Conservation (phyloP, 2,113 vertebrate species). For the Hippocampus abdominalis region DNA sequence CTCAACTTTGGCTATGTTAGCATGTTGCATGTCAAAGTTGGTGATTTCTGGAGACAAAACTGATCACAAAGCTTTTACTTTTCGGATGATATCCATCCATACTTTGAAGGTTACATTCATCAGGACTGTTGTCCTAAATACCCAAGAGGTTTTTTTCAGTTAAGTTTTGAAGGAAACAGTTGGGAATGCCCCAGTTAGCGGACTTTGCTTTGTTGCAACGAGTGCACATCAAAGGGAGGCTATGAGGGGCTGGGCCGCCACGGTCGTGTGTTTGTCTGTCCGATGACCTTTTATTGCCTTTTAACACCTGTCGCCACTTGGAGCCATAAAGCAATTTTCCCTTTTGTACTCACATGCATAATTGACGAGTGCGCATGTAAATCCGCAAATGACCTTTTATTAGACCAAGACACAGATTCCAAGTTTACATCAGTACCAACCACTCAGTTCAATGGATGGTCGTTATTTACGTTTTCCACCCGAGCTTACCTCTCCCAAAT, state of each 20-base stretch:
- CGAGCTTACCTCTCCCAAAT: not conserved
- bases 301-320: constrained; percentile 57
- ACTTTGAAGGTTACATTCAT: too few relatives aligned
- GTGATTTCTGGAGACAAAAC: not conserved
- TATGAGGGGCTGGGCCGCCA: constrained; percentile 1
- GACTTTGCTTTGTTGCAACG: constrained; percentile 65
- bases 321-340: constrained; percentile 10
- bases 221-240: constrained; percentile 44
- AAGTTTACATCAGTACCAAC: constrained; percentile 94
- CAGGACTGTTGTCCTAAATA: not conserved
- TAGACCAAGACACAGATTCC: constrained; percentile 91
- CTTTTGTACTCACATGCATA: not conserved
- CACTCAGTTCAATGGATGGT: constrained; percentile 86
- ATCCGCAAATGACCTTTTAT: constrained; percentile 91
- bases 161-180: not conserved
- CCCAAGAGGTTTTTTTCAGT: not conserved
- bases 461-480: constrained; percentile 80
- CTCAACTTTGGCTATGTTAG: too few relatives aligned
- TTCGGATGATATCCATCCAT: not conserved
- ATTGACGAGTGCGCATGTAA: constrained; percentile 30
- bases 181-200: constrained; percentile 54
- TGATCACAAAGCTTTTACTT: not conserved
- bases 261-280: constrained; percentile 28
- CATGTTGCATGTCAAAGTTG: too few relatives aligned
- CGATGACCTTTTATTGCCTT: constrained; percentile 53